A percentile compares a stretch with the other conserved stretches of the same genome.
Conservation (phyloP, 2,797 vertebrate species). For the Enteromius viviparus region DNA sequence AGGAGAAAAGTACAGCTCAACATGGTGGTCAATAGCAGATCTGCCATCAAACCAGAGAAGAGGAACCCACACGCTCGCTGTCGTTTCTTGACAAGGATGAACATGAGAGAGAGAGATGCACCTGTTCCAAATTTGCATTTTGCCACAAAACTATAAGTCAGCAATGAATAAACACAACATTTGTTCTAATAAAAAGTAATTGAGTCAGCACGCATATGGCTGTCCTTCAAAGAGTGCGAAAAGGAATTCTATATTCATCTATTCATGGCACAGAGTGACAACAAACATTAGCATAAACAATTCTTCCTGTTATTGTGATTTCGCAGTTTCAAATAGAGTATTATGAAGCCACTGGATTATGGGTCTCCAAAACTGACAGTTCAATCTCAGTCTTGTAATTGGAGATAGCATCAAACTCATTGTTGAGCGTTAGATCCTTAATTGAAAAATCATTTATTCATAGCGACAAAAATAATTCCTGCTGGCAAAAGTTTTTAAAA, state of each 20-base stretch:
- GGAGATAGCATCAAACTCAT: conserved; percentile 51
- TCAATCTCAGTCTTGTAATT: conserved; percentile 58
- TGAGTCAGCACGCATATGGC: conserved; percentile 46
- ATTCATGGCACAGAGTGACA: conserved; percentile 38
- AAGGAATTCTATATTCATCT: conserved; percentile 41
- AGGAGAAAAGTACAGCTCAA: conserved; percentile 74
- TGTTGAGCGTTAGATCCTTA: conserved; percentile 57
- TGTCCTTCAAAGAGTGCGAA: conserved; percentile 36
- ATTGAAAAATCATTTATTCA: conserved; percentile 72
- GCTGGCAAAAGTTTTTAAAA: conserved; percentile 72
- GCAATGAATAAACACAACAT: conserved; percentile 35
- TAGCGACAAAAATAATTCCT: conserved; percentile 68
- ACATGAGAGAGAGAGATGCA: not conserved
- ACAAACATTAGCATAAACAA: conserved; percentile 51
- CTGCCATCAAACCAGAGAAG: conserved; percentile 72
- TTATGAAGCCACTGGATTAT: conserved; percentile 47
- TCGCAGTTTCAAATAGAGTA: conserved; percentile 35
- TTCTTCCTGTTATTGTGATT: conserved; percentile 42
- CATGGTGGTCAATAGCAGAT: conserved; percentile 74
- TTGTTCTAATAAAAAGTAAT: conserved; percentile 47
- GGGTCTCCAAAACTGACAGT: conserved; percentile 53
- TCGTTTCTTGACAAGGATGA: conserved; percentile 61
- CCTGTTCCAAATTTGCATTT: conserved; percentile 32
- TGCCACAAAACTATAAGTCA: conserved; percentile 28
- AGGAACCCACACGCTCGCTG: conserved; percentile 66